phyloP scores from a whole-genome alignment of 2,797 vertebrate species.

The Oreochromis mossambicus region DNA sequence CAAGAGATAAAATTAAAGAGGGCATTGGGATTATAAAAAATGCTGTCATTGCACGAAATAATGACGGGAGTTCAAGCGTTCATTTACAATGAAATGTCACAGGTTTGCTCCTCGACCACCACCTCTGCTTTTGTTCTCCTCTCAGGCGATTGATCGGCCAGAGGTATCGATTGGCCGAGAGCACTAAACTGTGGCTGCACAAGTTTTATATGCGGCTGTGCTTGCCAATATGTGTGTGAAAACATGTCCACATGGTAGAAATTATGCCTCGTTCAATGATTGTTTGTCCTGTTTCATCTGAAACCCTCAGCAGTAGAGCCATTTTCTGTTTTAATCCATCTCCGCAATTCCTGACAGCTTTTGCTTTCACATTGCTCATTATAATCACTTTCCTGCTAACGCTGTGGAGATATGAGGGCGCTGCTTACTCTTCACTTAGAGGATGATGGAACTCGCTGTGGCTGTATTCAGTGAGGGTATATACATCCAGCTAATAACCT shows the following conservation, averaged over 20 bases:
- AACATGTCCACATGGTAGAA: not conserved
- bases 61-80: not conserved
- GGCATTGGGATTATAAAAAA: not conserved
- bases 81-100: not conserved
- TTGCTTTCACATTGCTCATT: conserved; percentile 10
- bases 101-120: not conserved
- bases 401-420: not conserved
- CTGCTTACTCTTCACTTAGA: not conserved
- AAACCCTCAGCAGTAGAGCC: not conserved
- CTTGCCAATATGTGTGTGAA: not conserved
- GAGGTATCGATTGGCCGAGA: conserved; percentile 4
- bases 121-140: not conserved
- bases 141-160: not conserved
- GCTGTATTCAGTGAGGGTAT: not conserved
- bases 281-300: conserved; percentile 7
- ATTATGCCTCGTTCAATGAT: conserved; percentile 15
- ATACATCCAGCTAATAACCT: not conserved
- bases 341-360: not conserved
- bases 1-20: not conserved
- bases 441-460: not conserved
- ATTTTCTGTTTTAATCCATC: conserved; percentile 28
- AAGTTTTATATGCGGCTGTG: not conserved
- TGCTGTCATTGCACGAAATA: not conserved
- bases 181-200: not conserved
- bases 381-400: not conserved